phyloP scores from a whole-genome alignment of 2,888 invertebrate genomes.

The Antheraea assamensis region DNA sequence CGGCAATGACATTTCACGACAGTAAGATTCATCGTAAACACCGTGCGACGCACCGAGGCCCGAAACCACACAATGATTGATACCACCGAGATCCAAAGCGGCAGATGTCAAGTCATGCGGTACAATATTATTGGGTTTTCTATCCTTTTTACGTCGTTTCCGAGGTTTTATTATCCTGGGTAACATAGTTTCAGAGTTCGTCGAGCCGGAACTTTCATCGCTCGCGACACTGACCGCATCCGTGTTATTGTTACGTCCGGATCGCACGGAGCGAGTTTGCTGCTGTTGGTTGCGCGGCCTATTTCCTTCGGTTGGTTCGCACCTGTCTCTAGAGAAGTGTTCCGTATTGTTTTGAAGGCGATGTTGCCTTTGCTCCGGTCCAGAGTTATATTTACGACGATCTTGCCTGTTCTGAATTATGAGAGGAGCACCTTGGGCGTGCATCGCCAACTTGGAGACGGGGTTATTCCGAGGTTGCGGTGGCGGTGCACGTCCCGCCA shows the following conservation, averaged over 20 bases:
- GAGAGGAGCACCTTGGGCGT: slow-evolving; percentile 93
- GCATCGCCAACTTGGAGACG: slow-evolving; percentile 89
- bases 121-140: slow-evolving; percentile 85
- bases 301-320: slow-evolving; percentile 66
- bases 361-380: slow-evolving; percentile 71
- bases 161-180: slow-evolving; percentile 95
- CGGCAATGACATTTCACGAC: slow-evolving; percentile 76
- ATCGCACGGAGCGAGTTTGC: slow-evolving; percentile 66
- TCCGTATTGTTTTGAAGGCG: slow-evolving; percentile 61
- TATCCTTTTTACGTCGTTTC: slow-evolving; percentile 94
- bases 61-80: slow-evolving; percentile 72
- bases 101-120: slow-evolving; percentile 70
- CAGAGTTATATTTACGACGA: slow-evolving; percentile 71
- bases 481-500: slow-evolving; percentile 84
- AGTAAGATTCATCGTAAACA: slow-evolving; percentile 76
- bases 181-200: slow-evolving; percentile 87
- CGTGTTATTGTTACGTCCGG: slow-evolving; percentile 79
- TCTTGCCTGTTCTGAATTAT: slow-evolving; percentile 86
- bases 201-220: slow-evolving; percentile 88
- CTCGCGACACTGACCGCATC: slow-evolving; percentile 89
- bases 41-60: slow-evolving; percentile 61
- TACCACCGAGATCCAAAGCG: slow-evolving; percentile 69
- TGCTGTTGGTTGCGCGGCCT: slow-evolving; percentile 72
- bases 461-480: slow-evolving; percentile 73
- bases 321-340: slow-evolving; percentile 60